Evolutionary conservation across 2,113 vertebrate species (phyloP), one percentile per base, ranked within the genome.

Genomic region (Xiphophorus couchianus): DNA sequence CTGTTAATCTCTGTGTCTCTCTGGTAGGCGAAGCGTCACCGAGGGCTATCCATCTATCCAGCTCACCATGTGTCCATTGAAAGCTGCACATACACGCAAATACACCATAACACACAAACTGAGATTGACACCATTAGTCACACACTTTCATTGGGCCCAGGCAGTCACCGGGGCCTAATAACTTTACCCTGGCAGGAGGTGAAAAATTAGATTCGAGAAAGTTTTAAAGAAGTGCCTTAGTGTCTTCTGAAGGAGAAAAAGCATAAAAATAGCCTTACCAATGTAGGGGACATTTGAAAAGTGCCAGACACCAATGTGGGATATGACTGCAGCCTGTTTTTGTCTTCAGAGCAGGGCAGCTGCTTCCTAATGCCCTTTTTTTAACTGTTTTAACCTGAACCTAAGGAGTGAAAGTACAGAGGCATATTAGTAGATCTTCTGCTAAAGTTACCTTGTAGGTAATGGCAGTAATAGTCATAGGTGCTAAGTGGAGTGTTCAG

Each of bases 101-200:
- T 6, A 66, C 62, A 48, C 70, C 30, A 28, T 66, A 10, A 64
- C 69, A 80, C 88, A 88, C 74, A 71, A 28, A 71, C 70, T 65
- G 51, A 76, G 80, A 82, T 71, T 79, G 84, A 71, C 84, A 84
- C 85, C 86, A 86, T 89, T 87, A 80, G 89, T 86, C 90, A 85
- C 81, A 83, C 77, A 65, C 84, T 85, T 90, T 82, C 85, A 82
- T 75, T 68, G 69, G 84, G 73, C 72, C 77, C 88, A 73, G 76
- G 68, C 78, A 82, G 72, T n/a, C 78, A 68, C 66, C 77, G 22
- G 60, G 69, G 69, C 71, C 61, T 84, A 89, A 88, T 86, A 81
- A 87, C 81, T 89, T 87, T 66, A 86, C 61, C 63, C 72, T 30
- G 81, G 71, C 83, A 61, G 87, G 83, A 90, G 80, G 85, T 82